Percentiles rank a stretch among this genome's conserved stretches.
Conservation (phyloP, 2,888 invertebrate genomes). For the Germaria angustata region DNA sequence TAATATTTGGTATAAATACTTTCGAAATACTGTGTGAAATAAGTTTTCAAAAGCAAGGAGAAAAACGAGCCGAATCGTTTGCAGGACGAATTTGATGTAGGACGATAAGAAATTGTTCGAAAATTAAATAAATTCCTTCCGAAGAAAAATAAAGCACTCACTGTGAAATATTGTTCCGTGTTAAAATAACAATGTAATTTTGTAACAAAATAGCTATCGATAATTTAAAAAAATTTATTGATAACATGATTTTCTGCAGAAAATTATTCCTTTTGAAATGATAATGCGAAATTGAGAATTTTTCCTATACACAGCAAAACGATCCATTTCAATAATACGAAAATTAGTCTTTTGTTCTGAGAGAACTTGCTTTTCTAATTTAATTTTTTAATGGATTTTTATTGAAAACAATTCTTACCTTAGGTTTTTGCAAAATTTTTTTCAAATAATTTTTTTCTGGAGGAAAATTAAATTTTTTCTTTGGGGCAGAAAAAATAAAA, state of each 20-base stretch:
- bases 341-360: neutral
- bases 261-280: neutral
- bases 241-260: neutral
- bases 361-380: constrained; percentile 30
- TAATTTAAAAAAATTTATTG: too few species aligned
- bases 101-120: too few species aligned
- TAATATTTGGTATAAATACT: too few species aligned
- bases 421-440: constrained; percentile 13
- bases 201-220: too few species aligned
- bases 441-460: neutral
- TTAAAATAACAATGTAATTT: too few species aligned
- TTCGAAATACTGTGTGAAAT: too few species aligned
- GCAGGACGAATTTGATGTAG: too few species aligned
- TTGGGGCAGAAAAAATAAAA: constrained; percentile 49
- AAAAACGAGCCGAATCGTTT: too few species aligned
- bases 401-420: constrained; percentile 57
- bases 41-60: too few species aligned
- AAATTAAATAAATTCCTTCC: too few species aligned
- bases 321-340: neutral
- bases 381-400: neutral
- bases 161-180: too few species aligned
- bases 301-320: constrained; percentile 20
- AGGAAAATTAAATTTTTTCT: constrained; percentile 54
- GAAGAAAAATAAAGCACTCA: too few species aligned
- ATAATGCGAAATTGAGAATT: constrained; percentile 16